phyloP scores from a whole-genome alignment of 2,888 invertebrate genomes.

The Melinopterus prodromus region DNA sequence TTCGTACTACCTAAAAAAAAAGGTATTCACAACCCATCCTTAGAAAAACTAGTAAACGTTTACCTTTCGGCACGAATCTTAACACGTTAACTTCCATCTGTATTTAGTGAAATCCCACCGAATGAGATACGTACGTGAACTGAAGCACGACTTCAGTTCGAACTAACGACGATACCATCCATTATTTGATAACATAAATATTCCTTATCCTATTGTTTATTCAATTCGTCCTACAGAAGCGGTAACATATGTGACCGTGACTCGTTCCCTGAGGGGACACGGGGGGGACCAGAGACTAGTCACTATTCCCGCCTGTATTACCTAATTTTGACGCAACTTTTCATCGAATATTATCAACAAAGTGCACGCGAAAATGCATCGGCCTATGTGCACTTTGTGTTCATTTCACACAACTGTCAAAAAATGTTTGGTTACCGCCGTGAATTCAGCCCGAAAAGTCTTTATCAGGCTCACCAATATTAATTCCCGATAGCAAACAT shows the following conservation, averaged over 20 bases:
- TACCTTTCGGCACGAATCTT: constrained; percentile 50
- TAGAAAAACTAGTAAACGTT: constrained; percentile 15
- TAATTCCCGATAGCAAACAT: no score
- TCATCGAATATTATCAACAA: background rate
- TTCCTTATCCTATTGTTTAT: constrained; percentile 4
- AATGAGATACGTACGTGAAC: background rate
- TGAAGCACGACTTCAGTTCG: background rate
- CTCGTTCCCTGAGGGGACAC: background rate
- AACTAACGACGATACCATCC: background rate
- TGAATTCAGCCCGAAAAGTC: background rate
- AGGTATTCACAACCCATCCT: background rate
- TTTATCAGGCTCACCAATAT: no score
- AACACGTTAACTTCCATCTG: constrained; percentile 49
- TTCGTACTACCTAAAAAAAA: constrained; percentile 27
- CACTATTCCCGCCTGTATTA: background rate
- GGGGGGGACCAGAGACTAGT: background rate
- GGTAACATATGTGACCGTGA: background rate
- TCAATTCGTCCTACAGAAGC: background rate
- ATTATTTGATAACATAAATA: background rate
- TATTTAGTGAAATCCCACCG: background rate
- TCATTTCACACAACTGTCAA: background rate
- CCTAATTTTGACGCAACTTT: background rate
- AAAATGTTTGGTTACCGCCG: background rate
- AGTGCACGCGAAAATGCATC: background rate
- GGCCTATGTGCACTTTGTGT: background rate